Evolutionary conservation across 2,113 vertebrate species (phyloP), one percentile per base, ranked within the genome.

Genomic region (Protomyctophum bolini): DNA sequence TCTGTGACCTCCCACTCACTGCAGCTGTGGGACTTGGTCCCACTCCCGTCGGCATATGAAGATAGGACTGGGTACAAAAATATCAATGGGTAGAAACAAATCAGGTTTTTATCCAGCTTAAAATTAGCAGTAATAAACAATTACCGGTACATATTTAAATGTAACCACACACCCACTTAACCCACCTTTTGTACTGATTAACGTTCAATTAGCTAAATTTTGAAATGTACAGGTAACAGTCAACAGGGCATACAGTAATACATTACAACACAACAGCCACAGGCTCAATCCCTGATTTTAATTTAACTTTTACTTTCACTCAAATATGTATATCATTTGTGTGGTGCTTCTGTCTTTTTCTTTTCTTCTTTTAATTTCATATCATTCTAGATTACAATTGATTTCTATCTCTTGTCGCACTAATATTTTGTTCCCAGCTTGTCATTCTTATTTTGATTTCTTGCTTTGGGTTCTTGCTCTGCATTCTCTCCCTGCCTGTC

Each of bases 401-500:
- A 9, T 60, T 71, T 76, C 6, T n/a, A 54, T 75, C 33, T 21
- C 21, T 52, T 55, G 10, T 7, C 12, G 7, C 4, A 28, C 14
- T 56, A 15, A 8, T 15, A 1, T n/a, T 15, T 29, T 33, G 11
- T 46, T 12, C 6, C 50, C 21, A 60, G 5, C 3, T 48, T n/a
- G 6, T 28, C 45, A 29, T 9, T 49, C 2, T 28, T 8, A 14
- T 28, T 48, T n/a, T 58, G 8, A 15, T 69, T 3, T 52, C 69
- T 52, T 6, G 33, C 33, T 41, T 71, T 57, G 46, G 54, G 7
- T 75, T 54, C 14, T 56, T 62, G 6, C 68, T 69, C 12, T 71
- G 63, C 47, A 47, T 47, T 2, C n/a, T 8, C 33, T 15, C 66
- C 63, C 54, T 49, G 47, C 4, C 65, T 63, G 41, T 60, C n/a